These are phyloP conservation scores for Eretmochelys imbricata DNA, from an alignment of 2,113 vertebrate genomes.

Conservation along the genomic window DNA sequence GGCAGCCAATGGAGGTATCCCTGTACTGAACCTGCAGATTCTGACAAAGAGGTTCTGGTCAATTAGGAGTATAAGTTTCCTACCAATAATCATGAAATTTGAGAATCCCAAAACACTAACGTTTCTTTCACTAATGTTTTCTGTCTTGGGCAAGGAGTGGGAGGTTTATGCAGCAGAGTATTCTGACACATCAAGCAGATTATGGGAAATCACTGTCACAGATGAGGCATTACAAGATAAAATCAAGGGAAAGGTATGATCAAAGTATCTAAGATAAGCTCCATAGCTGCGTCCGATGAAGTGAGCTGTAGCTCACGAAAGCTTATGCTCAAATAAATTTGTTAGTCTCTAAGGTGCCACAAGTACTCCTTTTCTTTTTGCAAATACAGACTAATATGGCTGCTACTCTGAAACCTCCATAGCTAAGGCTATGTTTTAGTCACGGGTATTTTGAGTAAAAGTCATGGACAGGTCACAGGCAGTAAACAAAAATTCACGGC, in stretches of 20 bases:
- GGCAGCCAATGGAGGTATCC: neutral
- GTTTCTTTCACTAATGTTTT: neutral
- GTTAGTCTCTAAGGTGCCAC: no score
- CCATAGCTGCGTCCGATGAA: no score
- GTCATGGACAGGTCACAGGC: no score
- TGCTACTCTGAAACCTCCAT: no score
- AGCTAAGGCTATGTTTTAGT: no score
- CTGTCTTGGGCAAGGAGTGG: neutral
- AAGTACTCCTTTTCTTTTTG: no score
- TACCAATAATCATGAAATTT: neutral
- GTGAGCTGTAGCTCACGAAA: no score
- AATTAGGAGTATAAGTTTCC: neutral
- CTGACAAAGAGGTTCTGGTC: neutral
- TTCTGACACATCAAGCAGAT: neutral
- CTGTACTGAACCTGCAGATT: neutral
- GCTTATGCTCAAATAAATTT: no score
- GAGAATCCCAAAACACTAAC: neutral
- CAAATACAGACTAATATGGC: no score
- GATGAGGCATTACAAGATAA: accelerated
- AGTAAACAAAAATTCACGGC: no score
- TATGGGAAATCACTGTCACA: neutral
- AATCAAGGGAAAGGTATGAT: accelerated
- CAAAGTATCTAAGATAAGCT: neutral
- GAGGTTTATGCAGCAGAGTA: neutral
- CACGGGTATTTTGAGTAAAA: no score